These are phyloP conservation scores for Plotosus lineatus DNA, from an alignment of 2,113 vertebrate species.

Conservation along the genomic window DNA sequence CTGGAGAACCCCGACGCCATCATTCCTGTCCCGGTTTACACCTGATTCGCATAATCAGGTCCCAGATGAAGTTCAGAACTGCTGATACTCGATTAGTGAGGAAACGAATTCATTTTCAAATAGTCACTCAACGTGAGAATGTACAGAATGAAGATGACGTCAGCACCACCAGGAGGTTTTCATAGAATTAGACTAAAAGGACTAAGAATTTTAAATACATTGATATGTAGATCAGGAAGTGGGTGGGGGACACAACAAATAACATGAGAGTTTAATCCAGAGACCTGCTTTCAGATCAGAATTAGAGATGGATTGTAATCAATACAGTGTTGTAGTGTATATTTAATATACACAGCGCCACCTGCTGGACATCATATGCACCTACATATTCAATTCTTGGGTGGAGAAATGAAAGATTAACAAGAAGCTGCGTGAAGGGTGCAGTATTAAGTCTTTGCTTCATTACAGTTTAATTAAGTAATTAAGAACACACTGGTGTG, in stretches of 20 bases:
- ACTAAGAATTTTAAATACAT: background rate
- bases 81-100: no score
- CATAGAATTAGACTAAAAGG: no score
- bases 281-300: background rate
- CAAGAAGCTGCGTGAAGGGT: background rate
- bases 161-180: no score
- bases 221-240: no score
- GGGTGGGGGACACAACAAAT: background rate
- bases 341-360: background rate
- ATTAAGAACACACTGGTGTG: background rate
- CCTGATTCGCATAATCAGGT: background rate
- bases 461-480: background rate
- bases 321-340: background rate
- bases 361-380: background rate
- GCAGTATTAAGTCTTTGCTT: background rate
- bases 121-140: no score
- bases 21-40: no score
- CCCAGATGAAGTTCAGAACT: background rate
- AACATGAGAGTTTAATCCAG: background rate
- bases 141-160: no score
- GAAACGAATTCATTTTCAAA: no score
- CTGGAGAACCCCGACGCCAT: no score
- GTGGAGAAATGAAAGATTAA: background rate
- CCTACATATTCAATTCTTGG: background rate
- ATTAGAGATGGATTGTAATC: background rate